Evolutionary conservation across 2,888 invertebrate species (phyloP).

Genomic region (Quadroppia sp.): DNA sequence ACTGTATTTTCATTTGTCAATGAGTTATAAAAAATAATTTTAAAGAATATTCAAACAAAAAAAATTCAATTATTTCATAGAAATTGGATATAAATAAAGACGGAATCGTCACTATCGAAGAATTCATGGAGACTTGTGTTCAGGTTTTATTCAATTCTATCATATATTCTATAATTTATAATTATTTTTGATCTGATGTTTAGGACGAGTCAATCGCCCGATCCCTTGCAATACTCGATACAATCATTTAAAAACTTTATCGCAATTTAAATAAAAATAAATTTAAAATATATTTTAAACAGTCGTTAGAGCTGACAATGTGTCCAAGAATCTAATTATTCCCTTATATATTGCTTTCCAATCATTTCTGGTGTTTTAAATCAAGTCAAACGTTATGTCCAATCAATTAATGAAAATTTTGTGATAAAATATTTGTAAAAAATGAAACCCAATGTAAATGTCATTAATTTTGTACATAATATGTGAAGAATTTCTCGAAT

Average conservation of each 20-base stretch:
- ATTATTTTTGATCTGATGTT: not conserved
- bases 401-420: too few relatives aligned
- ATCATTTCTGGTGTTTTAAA: too few relatives aligned
- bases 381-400: too few relatives aligned
- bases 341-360: too few relatives aligned
- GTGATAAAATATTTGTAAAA: too few relatives aligned
- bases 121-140: slow-evolving; percentile 69
- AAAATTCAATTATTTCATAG: slow-evolving; percentile 55
- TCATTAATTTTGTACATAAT: too few relatives aligned
- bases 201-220: slow-evolving; percentile 7
- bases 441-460: too few relatives aligned
- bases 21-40: not conserved
- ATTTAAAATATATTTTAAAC: too few relatives aligned
- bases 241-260: not conserved
- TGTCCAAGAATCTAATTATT: too few relatives aligned
- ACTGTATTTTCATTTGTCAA: not conserved
- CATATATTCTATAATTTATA: not conserved
- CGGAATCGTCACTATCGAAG: slow-evolving; percentile 77
- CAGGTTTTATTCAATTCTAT: slow-evolving; percentile 43
- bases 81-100: slow-evolving; percentile 80
- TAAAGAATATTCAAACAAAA: not conserved
- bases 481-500: too few relatives aligned
- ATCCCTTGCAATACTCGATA: not conserved
- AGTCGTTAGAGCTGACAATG: too few relatives aligned
- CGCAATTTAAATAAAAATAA: too few relatives aligned